A percentile compares a stretch with the other conserved stretches of the same genome.
phyloP scores from a whole-genome alignment of 2,113 vertebrate species.

The Syngnathoides biaculeatus region DNA sequence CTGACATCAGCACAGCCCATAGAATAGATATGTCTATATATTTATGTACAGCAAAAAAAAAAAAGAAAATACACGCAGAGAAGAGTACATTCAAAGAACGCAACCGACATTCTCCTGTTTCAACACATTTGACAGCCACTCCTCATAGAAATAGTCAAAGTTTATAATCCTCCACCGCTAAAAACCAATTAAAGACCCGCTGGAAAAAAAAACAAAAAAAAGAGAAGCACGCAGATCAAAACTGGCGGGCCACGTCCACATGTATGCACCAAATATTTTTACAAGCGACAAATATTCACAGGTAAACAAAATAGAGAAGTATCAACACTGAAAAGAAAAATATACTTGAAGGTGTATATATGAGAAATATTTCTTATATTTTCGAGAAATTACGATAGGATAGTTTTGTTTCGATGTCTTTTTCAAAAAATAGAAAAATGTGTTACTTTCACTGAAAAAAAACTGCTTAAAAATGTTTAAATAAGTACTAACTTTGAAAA shows the following conservation, averaged over 20 bases:
- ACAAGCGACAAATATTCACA: background rate
- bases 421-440: no score
- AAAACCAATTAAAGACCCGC: slow-evolving; percentile 20
- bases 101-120: slow-evolving; percentile 72
- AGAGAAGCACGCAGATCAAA: slow-evolving; percentile 59
- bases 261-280: slow-evolving; percentile 49
- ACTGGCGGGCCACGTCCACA: slow-evolving; percentile 67
- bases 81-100: slow-evolving; percentile 74
- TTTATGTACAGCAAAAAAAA: slow-evolving; percentile 63
- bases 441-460: no score
- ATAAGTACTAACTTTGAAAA: no score
- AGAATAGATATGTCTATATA: slow-evolving; percentile 78
- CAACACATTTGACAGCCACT: slow-evolving; percentile 69
- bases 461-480: no score
- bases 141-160: slow-evolving; percentile 65
- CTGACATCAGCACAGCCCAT: slow-evolving; percentile 74
- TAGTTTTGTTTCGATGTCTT: no score
- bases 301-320: background rate
- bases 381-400: background rate
- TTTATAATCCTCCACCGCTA: slow-evolving; percentile 49
- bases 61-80: slow-evolving; percentile 59
- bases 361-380: background rate
- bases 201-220: slow-evolving; percentile 42
- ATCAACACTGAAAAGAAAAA: background rate
- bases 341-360: background rate